Evolutionary conservation across 2,888 invertebrate species (phyloP), one percentile per base, ranked within the genome.

Genomic region (Ormyrus nitidulus): DNA sequence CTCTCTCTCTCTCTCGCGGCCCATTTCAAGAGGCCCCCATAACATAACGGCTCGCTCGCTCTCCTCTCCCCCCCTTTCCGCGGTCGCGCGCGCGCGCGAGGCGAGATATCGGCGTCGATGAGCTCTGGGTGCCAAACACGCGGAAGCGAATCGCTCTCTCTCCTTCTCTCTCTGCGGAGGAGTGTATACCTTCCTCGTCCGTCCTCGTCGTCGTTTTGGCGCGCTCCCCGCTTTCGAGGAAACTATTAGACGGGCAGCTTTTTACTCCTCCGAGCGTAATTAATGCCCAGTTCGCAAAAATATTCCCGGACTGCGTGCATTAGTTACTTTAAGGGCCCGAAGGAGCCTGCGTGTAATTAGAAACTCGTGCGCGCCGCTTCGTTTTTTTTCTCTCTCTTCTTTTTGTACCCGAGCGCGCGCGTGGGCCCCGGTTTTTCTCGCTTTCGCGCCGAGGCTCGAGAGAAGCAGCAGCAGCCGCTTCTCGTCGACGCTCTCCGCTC

Each of bases 191-290:
- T 13, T n/a, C 13, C 11, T 70, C 56, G n/a, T 10, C 58, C 48
- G 5, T 49, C 51, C 13, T 69, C 53, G 7, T 48, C 48, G 48
- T 58, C 13, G 46, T 61, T 66, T 58, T 59, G 59, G 74, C 74
- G 65, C 48, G 44, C n/a, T 44, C 53, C 13, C 49, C 66, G 51
- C 78, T 78, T 78, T 78, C 78, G 72, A 78, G 73, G 78, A 78
- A 78, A 78, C 78, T 68, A 78, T 78, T 78, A 78, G 66, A 13
- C 10, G 51, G 34, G 34, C 61, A 49, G 51, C 54, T 49, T 71
- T 70, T 77, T 56, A 53, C 46, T 4, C 58, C 9, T 9, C 49
- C 61, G 49, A 53, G 53, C 9, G 56, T 49, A 68, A 70, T 77
- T 77, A 70, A 77, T 77, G 77, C 65, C 19, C 13, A 56, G 11